A percentile compares a stretch with the other conserved stretches of the same genome.
Conservation (phyloP, 2,888 invertebrate species). For the Escarpia spicata region DNA sequence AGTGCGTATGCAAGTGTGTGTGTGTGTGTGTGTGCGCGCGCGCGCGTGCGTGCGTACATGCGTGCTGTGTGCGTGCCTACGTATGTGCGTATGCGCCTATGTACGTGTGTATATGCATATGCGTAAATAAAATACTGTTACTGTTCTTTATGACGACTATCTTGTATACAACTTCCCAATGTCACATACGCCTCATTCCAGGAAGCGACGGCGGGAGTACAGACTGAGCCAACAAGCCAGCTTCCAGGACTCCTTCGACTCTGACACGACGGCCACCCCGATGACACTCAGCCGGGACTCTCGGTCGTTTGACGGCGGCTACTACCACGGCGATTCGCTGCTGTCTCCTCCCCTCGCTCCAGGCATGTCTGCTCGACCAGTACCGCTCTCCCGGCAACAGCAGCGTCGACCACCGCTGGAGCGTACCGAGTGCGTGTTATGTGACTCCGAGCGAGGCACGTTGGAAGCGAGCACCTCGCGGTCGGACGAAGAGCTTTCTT, state of each 20-base stretch:
- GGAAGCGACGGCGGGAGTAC: slow-evolving; percentile 42
- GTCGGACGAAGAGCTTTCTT: background rate
- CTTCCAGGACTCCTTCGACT: slow-evolving; percentile 35
- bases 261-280: slow-evolving; percentile 32
- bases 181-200: slow-evolving; percentile 17
- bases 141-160: too few species aligned
- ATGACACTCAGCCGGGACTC: slow-evolving; percentile 28
- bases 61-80: too few species aligned
- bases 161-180: background rate
- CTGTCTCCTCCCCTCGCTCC: slow-evolving; percentile 25
- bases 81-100: too few species aligned
- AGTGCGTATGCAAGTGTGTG: too few species aligned
- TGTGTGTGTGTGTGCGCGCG: too few species aligned
- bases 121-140: too few species aligned
- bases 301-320: slow-evolving; percentile 23
- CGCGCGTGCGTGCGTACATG: too few species aligned
- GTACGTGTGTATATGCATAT: too few species aligned
- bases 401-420: slow-evolving; percentile 35
- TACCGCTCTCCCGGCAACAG: slow-evolving; percentile 37
- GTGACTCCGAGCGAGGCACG: slow-evolving; percentile 27
- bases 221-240: slow-evolving; percentile 39
- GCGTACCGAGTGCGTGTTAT: slow-evolving; percentile 19
- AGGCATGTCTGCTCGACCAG: slow-evolving; percentile 26
- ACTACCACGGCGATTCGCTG: slow-evolving; percentile 30
- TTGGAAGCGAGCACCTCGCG: slow-evolving; percentile 23